Evolutionary conservation across 2,888 invertebrate genomes (phyloP), one percentile per base, ranked within the genome.

Genomic region (Synergus itoensis): DNA sequence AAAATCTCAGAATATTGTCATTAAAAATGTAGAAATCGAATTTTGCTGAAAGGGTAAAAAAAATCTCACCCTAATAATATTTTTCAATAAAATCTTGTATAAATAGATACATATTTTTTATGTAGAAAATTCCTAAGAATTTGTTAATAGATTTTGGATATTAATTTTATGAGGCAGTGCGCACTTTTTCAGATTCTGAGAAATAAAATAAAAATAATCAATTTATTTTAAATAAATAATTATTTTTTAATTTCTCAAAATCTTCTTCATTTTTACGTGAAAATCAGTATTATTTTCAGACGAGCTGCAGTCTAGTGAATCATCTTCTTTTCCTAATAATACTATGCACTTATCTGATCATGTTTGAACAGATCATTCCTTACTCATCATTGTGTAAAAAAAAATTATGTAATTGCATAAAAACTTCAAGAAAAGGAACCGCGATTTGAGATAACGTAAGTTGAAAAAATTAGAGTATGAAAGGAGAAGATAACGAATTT

Each of bases 241-340:
- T 57, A 21, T 40, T 16, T 16, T 40, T 64, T 8, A 64, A 18
- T 57, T 57, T 18, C 18, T 0, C 57, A 57, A 57, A 11, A n/a
- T 57, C 57, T 18, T 18, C 8, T 57, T 11, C 3, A 57, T 18
- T 57, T 18, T 57, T 0, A 57, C 11, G 18, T 57, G 57, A 57
- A 65, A 69, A 69, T 69, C 45, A 69, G 69, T 18, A 57, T 57
- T 48, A 69, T n/a, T 48, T 36, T 28, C 28, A 48, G 69, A 69
- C 69, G 28, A 69, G 48, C 36, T 69, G 28, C 48, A 21, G 57
- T 57, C 48, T 64, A 64, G n/a, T 36, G n/a, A 40, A 69, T 28
- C 28, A 45, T 18, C 45, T 43, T 28, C 28, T 69, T 48, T 69
- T 21, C 16, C 48, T 69, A 69, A 69, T 69, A 69, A 69, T 69